Conservation (phyloP, 2,888 invertebrate genomes). For the Aporophyla lueneburgensis region DNA sequence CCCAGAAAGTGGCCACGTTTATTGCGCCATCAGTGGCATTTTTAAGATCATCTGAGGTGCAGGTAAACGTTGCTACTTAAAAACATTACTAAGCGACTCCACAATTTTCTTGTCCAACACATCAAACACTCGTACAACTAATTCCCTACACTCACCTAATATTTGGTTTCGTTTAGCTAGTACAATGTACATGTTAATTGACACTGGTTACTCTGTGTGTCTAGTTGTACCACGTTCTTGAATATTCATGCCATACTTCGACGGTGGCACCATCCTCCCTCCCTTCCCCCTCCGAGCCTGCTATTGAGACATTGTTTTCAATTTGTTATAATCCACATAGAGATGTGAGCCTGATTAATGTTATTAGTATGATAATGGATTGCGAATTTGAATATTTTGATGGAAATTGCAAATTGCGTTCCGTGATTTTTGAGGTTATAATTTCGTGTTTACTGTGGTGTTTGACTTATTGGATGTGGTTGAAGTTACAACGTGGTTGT, state of each 20-base stretch:
- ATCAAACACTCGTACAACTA: constrained; percentile 4
- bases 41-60: too few relatives aligned
- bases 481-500: too few relatives aligned
- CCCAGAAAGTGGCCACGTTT: too few relatives aligned
- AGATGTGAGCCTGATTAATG: constrained; percentile 51
- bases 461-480: not conserved
- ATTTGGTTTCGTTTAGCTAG: constrained; percentile 33
- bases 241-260: constrained; percentile 70
- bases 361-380: constrained; percentile 53
- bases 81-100: not conserved
- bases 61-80: not conserved
- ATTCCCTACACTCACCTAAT: constrained; percentile 27
- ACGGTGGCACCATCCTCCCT: not conserved
- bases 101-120: not conserved
- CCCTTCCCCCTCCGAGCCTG: not conserved
- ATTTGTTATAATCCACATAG: constrained; percentile 57
- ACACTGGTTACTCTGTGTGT: constrained; percentile 69
- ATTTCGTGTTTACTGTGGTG: not conserved
- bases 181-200: constrained; percentile 70
- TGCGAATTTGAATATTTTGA: constrained; percentile 49
- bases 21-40: too few relatives aligned
- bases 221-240: constrained; percentile 56
- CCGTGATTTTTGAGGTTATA: constrained; percentile 17
- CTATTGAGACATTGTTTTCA: constrained; percentile 65
- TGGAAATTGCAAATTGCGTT: constrained; percentile 40